phyloP scores from a whole-genome alignment of 2,888 invertebrate genomes.

The Ennomos erosarius region DNA sequence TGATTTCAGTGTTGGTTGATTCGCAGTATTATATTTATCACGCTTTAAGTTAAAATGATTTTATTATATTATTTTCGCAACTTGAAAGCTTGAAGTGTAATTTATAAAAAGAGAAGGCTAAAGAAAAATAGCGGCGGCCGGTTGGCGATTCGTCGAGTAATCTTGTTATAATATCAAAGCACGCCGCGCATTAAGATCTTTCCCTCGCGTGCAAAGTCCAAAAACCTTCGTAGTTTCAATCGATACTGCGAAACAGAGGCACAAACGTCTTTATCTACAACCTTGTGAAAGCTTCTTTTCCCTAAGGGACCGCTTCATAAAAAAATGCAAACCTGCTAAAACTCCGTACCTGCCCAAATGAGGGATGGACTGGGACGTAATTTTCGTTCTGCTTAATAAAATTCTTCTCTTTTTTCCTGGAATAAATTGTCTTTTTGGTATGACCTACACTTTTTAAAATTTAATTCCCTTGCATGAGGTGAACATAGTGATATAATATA shows the following conservation, averaged over 20 bases:
- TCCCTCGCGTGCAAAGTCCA: conserved; percentile 74
- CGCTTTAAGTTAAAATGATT: conserved; percentile 1
- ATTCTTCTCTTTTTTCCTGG: conserved; percentile 25
- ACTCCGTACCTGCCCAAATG: conserved; percentile 43
- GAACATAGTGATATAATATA: too few species aligned
- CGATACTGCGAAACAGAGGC: conserved; percentile 68
- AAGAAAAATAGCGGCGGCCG: conserved; percentile 42
- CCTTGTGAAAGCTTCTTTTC: conserved; percentile 63
- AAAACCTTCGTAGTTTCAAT: conserved; percentile 71
- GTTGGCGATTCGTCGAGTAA: conserved; percentile 63
- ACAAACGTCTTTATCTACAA: conserved; percentile 73
- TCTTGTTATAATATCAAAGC: conserved; percentile 73
- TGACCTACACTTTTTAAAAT: background rate
- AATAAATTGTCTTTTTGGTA: conserved; percentile 15
- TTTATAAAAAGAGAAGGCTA: conserved; percentile 46
- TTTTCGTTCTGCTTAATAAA: conserved; percentile 51
- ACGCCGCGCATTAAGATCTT: conserved; percentile 68
- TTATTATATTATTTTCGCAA: conserved; percentile 14
- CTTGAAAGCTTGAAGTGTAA: conserved; percentile 37
- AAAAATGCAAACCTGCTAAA: conserved; percentile 65
- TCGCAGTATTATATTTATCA: background rate
- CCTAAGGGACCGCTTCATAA: conserved; percentile 57
- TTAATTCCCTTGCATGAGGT: too few species aligned
- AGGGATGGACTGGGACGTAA: conserved; percentile 40
- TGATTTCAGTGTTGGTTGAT: conserved; percentile 3